phyloP scores from a whole-genome alignment of 2,797 vertebrate species.

The Melanotaenia parkinsoni region DNA sequence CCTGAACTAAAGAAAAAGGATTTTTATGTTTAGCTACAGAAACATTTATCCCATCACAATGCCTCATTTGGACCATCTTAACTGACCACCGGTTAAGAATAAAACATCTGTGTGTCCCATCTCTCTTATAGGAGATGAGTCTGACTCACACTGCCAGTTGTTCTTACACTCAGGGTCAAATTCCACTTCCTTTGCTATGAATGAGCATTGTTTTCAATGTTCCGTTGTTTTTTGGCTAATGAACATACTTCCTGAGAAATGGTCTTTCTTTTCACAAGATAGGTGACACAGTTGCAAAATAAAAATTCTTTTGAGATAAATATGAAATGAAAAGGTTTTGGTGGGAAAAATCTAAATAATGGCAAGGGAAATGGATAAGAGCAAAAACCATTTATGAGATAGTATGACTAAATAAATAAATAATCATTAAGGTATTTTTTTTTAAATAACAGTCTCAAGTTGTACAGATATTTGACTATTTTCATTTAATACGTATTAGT shows the following conservation, averaged over 20 bases:
- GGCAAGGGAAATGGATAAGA: slow-evolving; percentile 3
- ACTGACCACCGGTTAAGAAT: slow-evolving; percentile 44
- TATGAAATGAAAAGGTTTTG: slow-evolving; percentile 32
- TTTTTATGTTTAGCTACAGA: background rate
- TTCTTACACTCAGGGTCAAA: slow-evolving; percentile 40
- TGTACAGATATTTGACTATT: background rate
- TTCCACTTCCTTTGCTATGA: slow-evolving; percentile 45
- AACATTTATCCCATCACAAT: slow-evolving; percentile 28
- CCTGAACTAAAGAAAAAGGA: background rate
- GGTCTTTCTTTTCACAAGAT: slow-evolving; percentile 8
- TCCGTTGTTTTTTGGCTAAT: slow-evolving; percentile 30
- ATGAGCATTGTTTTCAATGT: slow-evolving; percentile 56
- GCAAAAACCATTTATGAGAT: background rate
- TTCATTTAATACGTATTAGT: background rate
- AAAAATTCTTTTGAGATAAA: slow-evolving; percentile 21
- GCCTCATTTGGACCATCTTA: slow-evolving; percentile 10
- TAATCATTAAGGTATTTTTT: background rate
- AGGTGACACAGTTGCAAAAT: slow-evolving; percentile 6
- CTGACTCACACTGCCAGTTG: slow-evolving; percentile 56
- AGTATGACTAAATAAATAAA: slow-evolving; percentile 1
- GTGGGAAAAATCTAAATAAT: slow-evolving; percentile 21
- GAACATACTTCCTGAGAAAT: slow-evolving; percentile 26
- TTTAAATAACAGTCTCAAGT: too few relatives aligned
- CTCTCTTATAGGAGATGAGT: slow-evolving; percentile 63
- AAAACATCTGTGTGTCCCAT: slow-evolving; percentile 56